Base-by-base conservation (phyloP, 2,113 vertebrate genomes). In the Hystrix cristata region DNA sequence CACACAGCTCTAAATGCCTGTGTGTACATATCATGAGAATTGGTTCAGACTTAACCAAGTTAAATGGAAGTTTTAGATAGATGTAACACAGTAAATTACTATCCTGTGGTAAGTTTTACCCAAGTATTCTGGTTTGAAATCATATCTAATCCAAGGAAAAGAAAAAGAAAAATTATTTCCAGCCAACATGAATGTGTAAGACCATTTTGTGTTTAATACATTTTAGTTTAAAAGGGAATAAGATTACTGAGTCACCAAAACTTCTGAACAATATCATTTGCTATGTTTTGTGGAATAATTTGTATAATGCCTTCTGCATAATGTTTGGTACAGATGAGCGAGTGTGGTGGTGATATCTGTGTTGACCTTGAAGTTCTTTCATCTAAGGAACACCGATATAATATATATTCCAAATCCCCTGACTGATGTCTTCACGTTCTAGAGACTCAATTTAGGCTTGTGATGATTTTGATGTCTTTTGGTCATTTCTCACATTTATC, bases 401-500 rank as follows among this genome's bases (percentile, higher is more conserved):
- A 88, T 34, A 9, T 11, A 18, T 15, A 29, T 8, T 72, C 2
- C 21, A 57, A 4, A 5, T 74, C 27, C 25, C 27, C 34, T 85
- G 14, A 29, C 11, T 71, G n/a, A 60, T 4, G 57, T 72, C 53
- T 78, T 87, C 89, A 86, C n/a, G 53, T 23, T 69, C 7, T 12
- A 76, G 69, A 84, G 59, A 79, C 12, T 71, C 34, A 2, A 13
- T 46, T 92, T 92, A 48, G 83, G 53, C 59, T 65, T 34, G 23
- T 79, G 71, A 87, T 64, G 38, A 78, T 94, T 95, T 81, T 72
- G n/a, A 94, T 76, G 34, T 69, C 53, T 93, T 92, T 91, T 57
- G 95, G 82, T 95, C 92, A 87, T 95, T 88, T 90, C 81, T 97
- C n/a, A 3, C 83, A 64, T 93, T 97, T 96, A 95, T 93, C 60